A percentile compares a stretch with the other conserved stretches of the same genome.
These are phyloP conservation scores for Incurvaria masculella DNA, from an alignment of 2,888 invertebrate genomes.

Conservation along the genomic window DNA sequence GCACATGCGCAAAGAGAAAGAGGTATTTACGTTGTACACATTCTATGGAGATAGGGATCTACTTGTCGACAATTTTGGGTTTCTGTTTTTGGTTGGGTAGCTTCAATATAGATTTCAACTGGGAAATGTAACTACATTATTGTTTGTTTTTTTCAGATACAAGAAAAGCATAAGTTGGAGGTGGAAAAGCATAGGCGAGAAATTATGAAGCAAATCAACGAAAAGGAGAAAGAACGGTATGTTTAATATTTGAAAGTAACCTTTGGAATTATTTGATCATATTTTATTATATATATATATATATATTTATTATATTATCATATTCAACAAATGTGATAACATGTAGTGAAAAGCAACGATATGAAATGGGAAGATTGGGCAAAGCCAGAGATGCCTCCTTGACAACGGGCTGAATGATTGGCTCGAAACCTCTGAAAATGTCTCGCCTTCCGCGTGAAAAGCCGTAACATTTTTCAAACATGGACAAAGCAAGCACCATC, in stretches of 20 bases:
- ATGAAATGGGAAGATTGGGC: no score
- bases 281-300: neutral
- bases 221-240: constrained; percentile 62
- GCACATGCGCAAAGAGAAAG: constrained; percentile 46
- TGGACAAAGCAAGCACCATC: no score
- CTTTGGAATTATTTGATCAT: neutral
- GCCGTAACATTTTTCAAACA: no score
- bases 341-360: no score
- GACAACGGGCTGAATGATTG: no score
- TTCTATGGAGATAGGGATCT: constrained; percentile 52
- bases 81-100: constrained; percentile 64
- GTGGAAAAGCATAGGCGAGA: constrained; percentile 57
- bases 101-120: constrained; percentile 67
- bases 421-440: no score
- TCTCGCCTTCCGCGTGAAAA: no score
- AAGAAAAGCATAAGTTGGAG: constrained; percentile 47
- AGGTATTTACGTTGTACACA: constrained; percentile 40
- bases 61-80: neutral
- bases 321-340: no score
- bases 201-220: constrained; percentile 67
- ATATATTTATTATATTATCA: neutral
- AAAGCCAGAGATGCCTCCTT: no score
- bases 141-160: constrained; percentile 30
- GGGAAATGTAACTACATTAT: constrained; percentile 48
- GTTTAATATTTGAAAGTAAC: neutral